Percentiles rank a stretch among this genome's conserved stretches.
Conservation (phyloP, 1,140 invertebrate species). For the Aplysia californica region DNA sequence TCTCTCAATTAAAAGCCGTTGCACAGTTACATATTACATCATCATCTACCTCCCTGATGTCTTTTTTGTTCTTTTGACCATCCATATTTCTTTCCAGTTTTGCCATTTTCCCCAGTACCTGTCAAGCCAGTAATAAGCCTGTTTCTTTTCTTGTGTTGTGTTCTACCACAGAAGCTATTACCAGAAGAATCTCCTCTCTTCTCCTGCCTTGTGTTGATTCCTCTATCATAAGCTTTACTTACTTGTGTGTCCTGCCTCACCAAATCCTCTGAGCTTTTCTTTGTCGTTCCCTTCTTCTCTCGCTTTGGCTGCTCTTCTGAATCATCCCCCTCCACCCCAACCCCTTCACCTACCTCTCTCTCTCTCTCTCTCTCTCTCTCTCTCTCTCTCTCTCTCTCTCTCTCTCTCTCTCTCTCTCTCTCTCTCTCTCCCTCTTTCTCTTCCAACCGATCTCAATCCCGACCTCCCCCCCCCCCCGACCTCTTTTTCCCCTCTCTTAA, state of each 20-base stretch:
- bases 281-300: neutral
- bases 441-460: no score
- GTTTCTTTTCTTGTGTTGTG: slow-evolving; percentile 33
- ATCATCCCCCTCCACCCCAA: neutral
- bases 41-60: no score
- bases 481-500: no score
- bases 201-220: neutral
- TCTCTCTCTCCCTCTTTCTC: neutral
- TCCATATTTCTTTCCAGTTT: no score
- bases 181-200: neutral
- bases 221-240: neutral
- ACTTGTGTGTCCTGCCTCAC: no score
- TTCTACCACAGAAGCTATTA: slow-evolving; percentile 51
- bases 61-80: no score
- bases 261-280: no score
- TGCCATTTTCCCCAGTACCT: no score
- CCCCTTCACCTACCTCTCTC: neutral
- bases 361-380: slow-evolving; percentile 14
- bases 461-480: no score
- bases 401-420: neutral
- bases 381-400: slow-evolving; percentile 12
- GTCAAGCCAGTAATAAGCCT: neutral
- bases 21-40: no score
- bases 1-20: no score
- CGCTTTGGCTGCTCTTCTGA: neutral